Conservation (phyloP, 2,797 vertebrate species). For the Cheirogaleus major region DNA sequence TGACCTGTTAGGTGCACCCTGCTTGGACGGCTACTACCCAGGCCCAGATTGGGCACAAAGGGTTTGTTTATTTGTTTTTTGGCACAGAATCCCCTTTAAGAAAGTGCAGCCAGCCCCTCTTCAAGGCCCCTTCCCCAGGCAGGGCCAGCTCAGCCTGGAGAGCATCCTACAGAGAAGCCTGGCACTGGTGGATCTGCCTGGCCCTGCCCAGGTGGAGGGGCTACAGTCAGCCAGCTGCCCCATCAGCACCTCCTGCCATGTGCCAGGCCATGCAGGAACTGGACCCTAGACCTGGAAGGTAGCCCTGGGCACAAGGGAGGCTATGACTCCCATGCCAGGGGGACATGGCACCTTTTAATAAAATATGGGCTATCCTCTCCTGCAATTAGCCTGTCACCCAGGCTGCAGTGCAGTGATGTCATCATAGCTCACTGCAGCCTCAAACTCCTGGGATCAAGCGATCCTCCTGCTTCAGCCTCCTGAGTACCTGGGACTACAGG, state of each 20-base stretch:
- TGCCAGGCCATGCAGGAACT: background rate
- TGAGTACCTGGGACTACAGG: background rate
- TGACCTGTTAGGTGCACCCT: fast-evolving
- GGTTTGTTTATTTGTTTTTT: background rate
- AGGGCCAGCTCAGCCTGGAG: too few species aligned
- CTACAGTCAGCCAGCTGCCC: background rate
- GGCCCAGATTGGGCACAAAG: background rate
- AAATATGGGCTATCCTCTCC: background rate
- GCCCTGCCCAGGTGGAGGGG: background rate
- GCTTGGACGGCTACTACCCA: background rate
- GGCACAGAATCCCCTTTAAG: background rate
- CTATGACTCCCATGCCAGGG: background rate
- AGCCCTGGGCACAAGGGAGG: background rate
- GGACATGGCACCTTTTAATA: too few species aligned
- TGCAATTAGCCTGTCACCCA: background rate
- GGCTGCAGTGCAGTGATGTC: background rate
- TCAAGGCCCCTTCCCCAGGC: background rate
- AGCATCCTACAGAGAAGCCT: background rate
- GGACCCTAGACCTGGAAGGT: background rate
- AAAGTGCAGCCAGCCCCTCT: background rate
- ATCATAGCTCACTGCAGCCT: background rate
- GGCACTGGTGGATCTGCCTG: background rate
- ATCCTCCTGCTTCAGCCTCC: background rate
- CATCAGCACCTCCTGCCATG: background rate
- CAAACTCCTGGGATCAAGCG: background rate